phyloP scores from a whole-genome alignment of 2,113 vertebrate species.

The Pluvialis apricaria region DNA sequence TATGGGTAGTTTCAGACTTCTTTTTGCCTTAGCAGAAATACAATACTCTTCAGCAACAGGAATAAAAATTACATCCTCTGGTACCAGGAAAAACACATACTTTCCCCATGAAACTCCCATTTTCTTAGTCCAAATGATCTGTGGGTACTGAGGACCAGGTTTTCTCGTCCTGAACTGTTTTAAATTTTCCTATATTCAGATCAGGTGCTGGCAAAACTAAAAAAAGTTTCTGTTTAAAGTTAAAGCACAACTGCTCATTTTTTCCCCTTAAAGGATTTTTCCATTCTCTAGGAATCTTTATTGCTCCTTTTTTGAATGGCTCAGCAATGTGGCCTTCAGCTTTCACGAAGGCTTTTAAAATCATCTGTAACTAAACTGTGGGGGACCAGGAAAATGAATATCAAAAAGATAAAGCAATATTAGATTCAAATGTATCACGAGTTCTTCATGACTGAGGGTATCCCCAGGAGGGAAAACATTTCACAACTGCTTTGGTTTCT shows the following conservation, averaged over 20 bases:
- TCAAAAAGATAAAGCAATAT: background rate
- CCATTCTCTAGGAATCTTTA: background rate
- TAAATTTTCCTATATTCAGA: background rate
- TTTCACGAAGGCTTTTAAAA: background rate
- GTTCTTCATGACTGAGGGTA: background rate
- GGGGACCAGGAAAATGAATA: background rate
- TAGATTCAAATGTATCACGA: background rate
- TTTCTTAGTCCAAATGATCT: background rate
- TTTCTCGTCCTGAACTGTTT: background rate
- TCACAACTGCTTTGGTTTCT: background rate
- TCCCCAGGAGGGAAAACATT: background rate
- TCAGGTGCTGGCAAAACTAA: background rate
- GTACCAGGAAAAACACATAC: background rate
- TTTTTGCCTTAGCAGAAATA: background rate
- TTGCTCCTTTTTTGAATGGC: background rate
- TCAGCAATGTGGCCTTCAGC: background rate
- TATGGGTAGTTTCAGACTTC: background rate
- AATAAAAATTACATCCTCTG: background rate
- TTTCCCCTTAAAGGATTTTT: background rate
- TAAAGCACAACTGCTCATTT: background rate
- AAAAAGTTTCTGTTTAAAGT: background rate
- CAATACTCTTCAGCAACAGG: background rate
- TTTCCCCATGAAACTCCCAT: background rate
- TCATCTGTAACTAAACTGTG: background rate
- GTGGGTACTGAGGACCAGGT: background rate